phyloP scores from a whole-genome alignment of 2,113 vertebrate species.

The Epinephelus fuscoguttatus region DNA sequence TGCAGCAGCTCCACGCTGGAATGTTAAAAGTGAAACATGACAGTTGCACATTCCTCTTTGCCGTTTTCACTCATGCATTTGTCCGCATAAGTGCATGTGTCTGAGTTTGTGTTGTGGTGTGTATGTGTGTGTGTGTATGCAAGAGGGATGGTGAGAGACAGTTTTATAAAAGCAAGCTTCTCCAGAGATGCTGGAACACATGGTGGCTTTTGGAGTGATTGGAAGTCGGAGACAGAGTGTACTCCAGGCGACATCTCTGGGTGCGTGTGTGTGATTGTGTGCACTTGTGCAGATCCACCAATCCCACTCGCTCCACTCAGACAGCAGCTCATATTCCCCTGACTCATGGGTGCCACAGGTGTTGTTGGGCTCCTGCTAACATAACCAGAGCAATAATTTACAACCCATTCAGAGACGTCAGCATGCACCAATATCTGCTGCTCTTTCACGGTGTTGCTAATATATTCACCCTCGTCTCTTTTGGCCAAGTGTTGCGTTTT shows the following conservation, averaged over 20 bases:
- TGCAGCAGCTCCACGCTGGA: slow-evolving; percentile 47
- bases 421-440: background rate
- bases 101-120: background rate
- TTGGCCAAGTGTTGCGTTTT: background rate
- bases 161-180: background rate
- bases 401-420: background rate
- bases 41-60: slow-evolving; percentile 55
- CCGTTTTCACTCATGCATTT: slow-evolving; percentile 41
- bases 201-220: slow-evolving; percentile 16
- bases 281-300: slow-evolving; percentile 18
- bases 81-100: background rate
- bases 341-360: slow-evolving; percentile 56
- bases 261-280: background rate
- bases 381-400: slow-evolving; percentile 26
- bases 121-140: background rate
- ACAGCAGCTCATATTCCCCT: slow-evolving; percentile 47
- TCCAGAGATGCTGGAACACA: background rate
- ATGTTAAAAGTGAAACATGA: slow-evolving; percentile 66
- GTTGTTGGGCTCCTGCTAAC: slow-evolving; percentile 25
- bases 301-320: slow-evolving; percentile 21
- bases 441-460: background rate
- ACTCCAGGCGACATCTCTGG: background rate
- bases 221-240: slow-evolving; percentile 6
- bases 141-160: background rate
- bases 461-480: background rate